Percentiles rank a stretch among this genome's conserved stretches.
These are phyloP conservation scores for Brachyptera putata DNA, from an alignment of 2,888 invertebrate genomes.

Conservation along the genomic window DNA sequence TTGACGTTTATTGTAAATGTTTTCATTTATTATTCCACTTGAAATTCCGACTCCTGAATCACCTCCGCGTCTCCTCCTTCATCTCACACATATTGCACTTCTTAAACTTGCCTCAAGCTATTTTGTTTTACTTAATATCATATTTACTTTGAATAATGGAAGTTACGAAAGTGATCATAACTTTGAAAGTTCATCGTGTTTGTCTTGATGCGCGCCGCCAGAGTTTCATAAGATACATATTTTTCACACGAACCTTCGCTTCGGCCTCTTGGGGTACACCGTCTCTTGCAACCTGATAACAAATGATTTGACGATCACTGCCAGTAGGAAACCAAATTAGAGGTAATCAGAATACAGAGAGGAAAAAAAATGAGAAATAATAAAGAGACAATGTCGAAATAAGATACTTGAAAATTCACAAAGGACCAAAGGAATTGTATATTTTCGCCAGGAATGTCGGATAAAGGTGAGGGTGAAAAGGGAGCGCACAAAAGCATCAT, in stretches of 20 bases:
- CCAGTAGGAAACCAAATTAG: too few relatives aligned
- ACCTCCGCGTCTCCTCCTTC: background rate
- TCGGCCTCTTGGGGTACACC: too few relatives aligned
- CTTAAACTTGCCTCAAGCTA: background rate
- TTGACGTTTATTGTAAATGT: slow-evolving; percentile 1
- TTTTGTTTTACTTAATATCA: slow-evolving; percentile 1
- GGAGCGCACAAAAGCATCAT: background rate
- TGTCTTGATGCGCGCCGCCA: too few relatives aligned
- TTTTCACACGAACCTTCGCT: too few relatives aligned
- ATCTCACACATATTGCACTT: slow-evolving; percentile 4
- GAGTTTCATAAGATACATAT: too few relatives aligned
- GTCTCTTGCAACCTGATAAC: too few relatives aligned
- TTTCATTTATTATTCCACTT: slow-evolving; percentile 1
- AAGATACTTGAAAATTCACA: slow-evolving; percentile 17
- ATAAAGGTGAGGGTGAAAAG: background rate
- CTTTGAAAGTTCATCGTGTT: background rate
- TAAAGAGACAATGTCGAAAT: background rate
- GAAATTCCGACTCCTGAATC: background rate
- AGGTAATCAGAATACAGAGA: too few relatives aligned
- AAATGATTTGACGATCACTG: too few relatives aligned
- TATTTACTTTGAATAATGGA: background rate
- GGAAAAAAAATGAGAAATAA: background rate
- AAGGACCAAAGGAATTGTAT: background rate
- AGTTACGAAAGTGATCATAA: background rate
- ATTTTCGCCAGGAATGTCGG: background rate